These are phyloP conservation scores for Dissostichus mawsoni DNA, from an alignment of 2,113 vertebrate species.

Conservation along the genomic window DNA sequence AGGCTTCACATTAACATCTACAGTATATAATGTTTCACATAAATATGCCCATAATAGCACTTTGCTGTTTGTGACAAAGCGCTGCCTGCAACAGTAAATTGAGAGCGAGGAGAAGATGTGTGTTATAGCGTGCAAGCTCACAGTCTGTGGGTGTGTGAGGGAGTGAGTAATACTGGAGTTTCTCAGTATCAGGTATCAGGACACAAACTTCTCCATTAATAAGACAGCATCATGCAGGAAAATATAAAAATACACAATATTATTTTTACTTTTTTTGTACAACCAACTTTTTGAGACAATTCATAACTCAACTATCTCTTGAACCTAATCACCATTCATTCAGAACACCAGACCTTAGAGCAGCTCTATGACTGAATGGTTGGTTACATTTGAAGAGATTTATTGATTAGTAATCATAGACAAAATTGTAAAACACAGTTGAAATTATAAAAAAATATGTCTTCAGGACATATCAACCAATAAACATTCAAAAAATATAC, in stretches of 20 bases:
- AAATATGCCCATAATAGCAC: neutral
- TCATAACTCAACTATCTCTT: neutral
- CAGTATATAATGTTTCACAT: neutral
- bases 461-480: neutral
- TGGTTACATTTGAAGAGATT: neutral
- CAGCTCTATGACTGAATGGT: neutral
- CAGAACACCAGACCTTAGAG: neutral
- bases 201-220: neutral
- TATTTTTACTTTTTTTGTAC: neutral
- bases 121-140: neutral
- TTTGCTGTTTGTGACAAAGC: conserved; percentile 14
- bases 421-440: neutral
- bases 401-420: neutral
- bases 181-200: neutral
- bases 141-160: conserved; percentile 11
- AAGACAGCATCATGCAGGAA: neutral
- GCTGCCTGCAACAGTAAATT: neutral
- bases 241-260: neutral
- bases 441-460: neutral
- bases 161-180: conserved; percentile 20
- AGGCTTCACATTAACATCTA: neutral
- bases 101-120: neutral
- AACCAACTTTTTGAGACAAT: neutral
- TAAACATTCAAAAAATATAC: no score
- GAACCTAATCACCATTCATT: neutral